These are phyloP conservation scores for Poecilia gillii DNA, from an alignment of 2,797 vertebrate genomes.

Conservation along the genomic window DNA sequence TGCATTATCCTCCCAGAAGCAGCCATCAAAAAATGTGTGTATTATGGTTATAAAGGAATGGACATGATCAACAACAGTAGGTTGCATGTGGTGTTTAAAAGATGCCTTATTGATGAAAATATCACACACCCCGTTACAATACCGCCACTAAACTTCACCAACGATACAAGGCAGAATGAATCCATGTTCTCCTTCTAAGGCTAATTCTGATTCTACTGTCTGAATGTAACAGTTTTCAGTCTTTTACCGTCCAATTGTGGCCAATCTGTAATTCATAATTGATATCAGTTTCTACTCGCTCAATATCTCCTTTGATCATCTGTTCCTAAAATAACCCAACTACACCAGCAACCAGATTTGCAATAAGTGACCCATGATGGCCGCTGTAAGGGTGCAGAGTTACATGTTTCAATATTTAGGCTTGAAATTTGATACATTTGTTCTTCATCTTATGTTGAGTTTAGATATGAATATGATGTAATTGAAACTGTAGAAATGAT, in stretches of 20 bases:
- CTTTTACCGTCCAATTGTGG: too few relatives aligned
- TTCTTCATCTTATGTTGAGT: background rate
- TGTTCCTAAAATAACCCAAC: too few relatives aligned
- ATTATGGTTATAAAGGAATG: background rate
- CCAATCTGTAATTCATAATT: too few relatives aligned
- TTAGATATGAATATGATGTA: background rate
- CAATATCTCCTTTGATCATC: too few relatives aligned
- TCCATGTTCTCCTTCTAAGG: too few relatives aligned
- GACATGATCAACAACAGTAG: background rate
- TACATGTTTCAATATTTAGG: background rate
- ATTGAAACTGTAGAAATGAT: background rate
- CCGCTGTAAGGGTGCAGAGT: background rate
- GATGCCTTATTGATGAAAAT: background rate
- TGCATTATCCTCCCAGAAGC: background rate
- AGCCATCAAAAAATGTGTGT: background rate
- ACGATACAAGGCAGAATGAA: too few relatives aligned
- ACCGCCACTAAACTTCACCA: background rate
- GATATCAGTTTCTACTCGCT: too few relatives aligned
- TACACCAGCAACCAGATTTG: background rate
- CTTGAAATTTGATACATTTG: background rate
- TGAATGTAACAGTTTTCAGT: too few relatives aligned
- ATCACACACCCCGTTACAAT: background rate
- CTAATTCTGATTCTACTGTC: too few relatives aligned
- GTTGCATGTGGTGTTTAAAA: background rate
- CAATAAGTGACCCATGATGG: background rate